These are phyloP conservation scores for Rutpela maculata DNA, from an alignment of 2,888 invertebrate genomes.

Conservation along the genomic window DNA sequence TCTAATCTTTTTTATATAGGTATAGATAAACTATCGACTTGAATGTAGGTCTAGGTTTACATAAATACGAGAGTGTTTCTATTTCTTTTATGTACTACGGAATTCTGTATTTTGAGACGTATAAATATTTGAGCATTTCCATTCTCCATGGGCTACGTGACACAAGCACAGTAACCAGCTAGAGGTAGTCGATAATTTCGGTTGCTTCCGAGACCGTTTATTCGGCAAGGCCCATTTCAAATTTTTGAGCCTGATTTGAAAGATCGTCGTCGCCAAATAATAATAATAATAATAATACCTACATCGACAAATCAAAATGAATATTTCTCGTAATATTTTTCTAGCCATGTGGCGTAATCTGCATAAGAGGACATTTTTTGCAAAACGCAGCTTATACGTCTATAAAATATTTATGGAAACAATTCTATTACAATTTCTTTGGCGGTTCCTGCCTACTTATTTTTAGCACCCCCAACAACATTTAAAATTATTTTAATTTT, in stretches of 20 bases:
- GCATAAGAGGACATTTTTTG: no score
- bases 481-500: no score
- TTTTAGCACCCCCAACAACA: no score
- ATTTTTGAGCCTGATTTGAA: background rate
- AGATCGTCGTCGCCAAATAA: no score
- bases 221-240: background rate
- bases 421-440: no score
- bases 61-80: background rate
- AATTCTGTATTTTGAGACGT: background rate
- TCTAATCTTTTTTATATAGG: background rate
- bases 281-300: no score
- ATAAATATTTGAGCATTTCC: background rate
- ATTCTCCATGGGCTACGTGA: conserved; percentile 31
- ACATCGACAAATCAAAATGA: no score
- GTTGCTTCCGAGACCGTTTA: background rate
- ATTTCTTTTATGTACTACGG: background rate
- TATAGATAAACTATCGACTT: background rate
- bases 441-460: no score
- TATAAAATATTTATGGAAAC: no score
- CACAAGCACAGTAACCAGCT: conserved; percentile 12
- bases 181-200: conserved; percentile 27
- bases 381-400: no score
- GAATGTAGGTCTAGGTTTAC: conserved; percentile 23
- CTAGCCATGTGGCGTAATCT: no score
- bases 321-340: no score